Conservation (phyloP, 2,113 vertebrate species). For the Tichodroma muraria region DNA sequence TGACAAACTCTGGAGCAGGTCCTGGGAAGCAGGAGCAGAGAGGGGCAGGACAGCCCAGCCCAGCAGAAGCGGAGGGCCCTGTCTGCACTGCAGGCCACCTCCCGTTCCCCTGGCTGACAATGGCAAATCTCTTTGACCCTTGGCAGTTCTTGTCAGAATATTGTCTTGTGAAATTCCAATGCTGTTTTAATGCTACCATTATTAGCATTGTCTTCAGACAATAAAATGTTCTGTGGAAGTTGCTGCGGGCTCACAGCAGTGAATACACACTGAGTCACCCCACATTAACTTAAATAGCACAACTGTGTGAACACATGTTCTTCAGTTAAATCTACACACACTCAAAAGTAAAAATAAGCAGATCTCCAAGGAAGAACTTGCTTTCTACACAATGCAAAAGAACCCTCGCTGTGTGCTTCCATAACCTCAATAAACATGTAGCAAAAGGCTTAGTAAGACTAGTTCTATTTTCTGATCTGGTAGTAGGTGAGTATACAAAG, state of each 20-base stretch:
- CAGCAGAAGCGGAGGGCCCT: rapidly evolving
- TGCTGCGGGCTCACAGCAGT: neutral
- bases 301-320: neutral
- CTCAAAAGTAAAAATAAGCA: neutral
- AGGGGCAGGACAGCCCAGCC: neutral
- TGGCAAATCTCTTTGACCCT: neutral
- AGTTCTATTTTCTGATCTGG: neutral
- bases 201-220: conserved; percentile 27
- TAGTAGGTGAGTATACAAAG: neutral
- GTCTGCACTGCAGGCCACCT: neutral
- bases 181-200: neutral
- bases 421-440: neutral
- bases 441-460: neutral
- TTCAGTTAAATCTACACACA: neutral
- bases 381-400: neutral
- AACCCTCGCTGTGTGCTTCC: neutral
- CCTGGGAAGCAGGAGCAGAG: neutral
- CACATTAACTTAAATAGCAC: neutral
- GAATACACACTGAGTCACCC: conserved; percentile 21
- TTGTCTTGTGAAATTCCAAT: neutral
- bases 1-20: neutral
- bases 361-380: neutral
- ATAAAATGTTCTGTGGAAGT: neutral
- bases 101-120: neutral
- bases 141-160: neutral